phyloP scores from a whole-genome alignment of 2,888 invertebrate genomes.

The Apomyelois bistriatella region DNA sequence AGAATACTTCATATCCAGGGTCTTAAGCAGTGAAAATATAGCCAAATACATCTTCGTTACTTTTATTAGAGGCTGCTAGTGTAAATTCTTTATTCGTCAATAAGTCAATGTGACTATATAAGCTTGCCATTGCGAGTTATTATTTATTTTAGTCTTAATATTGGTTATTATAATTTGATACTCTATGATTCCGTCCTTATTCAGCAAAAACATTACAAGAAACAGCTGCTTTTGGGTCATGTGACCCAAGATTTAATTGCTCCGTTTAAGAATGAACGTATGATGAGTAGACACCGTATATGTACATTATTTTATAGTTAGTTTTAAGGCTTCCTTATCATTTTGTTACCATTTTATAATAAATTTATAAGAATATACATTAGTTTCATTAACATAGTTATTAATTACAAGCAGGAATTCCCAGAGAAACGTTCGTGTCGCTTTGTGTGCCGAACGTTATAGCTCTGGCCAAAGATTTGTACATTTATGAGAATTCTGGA shows the following conservation, averaged over 20 bases:
- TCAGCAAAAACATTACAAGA: background rate
- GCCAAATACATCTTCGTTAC: background rate
- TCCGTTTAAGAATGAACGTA: background rate
- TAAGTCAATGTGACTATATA: conserved; percentile 28
- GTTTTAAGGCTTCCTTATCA: conserved; percentile 33
- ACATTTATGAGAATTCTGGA: too few relatives aligned
- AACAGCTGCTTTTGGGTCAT: conserved; percentile 11
- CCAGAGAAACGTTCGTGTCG: too few relatives aligned
- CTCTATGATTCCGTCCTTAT: background rate
- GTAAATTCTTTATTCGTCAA: conserved; percentile 20
- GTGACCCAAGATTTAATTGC: background rate
- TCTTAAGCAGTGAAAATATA: background rate
- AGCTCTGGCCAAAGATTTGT: too few relatives aligned
- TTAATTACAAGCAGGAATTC: too few relatives aligned
- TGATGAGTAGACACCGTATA: background rate
- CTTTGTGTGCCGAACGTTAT: too few relatives aligned
- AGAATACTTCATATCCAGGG: background rate
- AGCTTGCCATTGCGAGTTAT: conserved; percentile 47
- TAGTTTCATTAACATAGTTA: background rate
- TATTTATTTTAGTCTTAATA: conserved; percentile 60
- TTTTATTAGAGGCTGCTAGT: conserved; percentile 25
- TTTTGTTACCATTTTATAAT: conserved; percentile 54
- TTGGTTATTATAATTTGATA: conserved; percentile 26
- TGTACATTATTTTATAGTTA: conserved; percentile 19
- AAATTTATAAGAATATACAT: conserved; percentile 18